Evolutionary conservation across 2,113 vertebrate genomes (phyloP).

Genomic region (Channa maculata): DNA sequence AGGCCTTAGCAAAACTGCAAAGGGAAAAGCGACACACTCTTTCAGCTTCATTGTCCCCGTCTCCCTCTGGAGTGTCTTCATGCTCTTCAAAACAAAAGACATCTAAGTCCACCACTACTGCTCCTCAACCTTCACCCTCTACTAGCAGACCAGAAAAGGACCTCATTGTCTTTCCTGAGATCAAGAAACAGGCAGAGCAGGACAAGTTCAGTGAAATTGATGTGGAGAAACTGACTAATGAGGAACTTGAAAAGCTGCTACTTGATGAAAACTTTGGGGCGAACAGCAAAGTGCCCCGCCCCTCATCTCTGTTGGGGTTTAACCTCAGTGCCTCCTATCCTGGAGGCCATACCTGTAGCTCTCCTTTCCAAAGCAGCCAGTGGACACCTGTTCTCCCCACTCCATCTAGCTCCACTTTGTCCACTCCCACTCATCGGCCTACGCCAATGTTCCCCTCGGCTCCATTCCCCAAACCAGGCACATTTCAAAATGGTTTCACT

Average conservation of each 20-base stretch:
- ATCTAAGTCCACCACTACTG: conserved; percentile 55
- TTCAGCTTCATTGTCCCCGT: conserved; percentile 51
- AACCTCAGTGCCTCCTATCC: conserved; percentile 89
- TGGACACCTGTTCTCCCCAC: conserved; percentile 87
- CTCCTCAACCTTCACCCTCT: conserved; percentile 75
- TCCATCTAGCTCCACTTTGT: conserved; percentile 81
- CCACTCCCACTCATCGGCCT: conserved; percentile 73
- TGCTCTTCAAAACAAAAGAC: conserved; percentile 52
- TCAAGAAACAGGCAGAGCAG: conserved; percentile 83
- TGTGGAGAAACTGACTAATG: conserved; percentile 90
- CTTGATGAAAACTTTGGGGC: conserved; percentile 91
- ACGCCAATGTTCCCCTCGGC: conserved; percentile 85
- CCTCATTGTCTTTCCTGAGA: conserved; percentile 96
- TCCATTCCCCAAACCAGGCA: conserved; percentile 86
- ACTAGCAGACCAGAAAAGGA: conserved; percentile 87
- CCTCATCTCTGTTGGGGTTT: conserved; percentile 82
- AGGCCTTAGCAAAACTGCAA: conserved; percentile 93
- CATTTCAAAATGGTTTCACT: conserved; percentile 93
- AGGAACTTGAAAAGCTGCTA: conserved; percentile 94
- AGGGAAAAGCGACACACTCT: conserved; percentile 85
- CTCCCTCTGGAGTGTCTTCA: conserved; percentile 62
- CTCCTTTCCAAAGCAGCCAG: conserved; percentile 83
- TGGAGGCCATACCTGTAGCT: conserved; percentile 83
- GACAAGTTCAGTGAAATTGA: conserved; percentile 88
- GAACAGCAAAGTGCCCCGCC: conserved; percentile 79